phyloP scores from a whole-genome alignment of 2,797 vertebrate genomes.

The Discoglossus pictus region DNA sequence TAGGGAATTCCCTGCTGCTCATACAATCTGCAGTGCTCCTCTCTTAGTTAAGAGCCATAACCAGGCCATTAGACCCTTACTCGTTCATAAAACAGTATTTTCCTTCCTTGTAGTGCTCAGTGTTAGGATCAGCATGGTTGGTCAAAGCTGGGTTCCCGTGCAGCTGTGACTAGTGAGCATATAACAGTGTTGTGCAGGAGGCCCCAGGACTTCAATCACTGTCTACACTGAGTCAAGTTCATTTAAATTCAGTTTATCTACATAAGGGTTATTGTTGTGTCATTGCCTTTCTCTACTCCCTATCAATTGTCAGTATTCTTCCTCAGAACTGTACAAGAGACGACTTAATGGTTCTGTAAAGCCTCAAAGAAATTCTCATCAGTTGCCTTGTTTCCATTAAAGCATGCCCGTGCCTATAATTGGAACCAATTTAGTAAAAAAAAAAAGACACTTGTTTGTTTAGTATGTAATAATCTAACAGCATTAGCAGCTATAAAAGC shows the following conservation, averaged over 20 bases:
- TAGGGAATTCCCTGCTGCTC: conserved; percentile 16
- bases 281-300: conserved; percentile 12
- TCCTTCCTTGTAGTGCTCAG: not conserved
- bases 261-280: not conserved
- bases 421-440: too few species aligned
- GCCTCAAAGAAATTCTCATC: not conserved
- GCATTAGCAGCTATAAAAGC: too few species aligned
- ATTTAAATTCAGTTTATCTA: conserved; percentile 22
- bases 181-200: conserved; percentile 5
- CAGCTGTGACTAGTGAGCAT: conserved; percentile 3
- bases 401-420: too few species aligned
- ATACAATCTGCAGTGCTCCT: conserved; percentile 1
- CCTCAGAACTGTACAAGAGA: not conserved
- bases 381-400: conserved; percentile 5
- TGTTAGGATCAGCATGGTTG: not conserved
- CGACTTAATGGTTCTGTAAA: not conserved
- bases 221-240: conserved; percentile 17
- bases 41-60: not conserved
- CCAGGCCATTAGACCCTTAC: conserved; percentile 10
- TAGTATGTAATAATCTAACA: too few species aligned
- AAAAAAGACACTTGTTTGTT: too few species aligned
- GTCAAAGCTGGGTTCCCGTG: not conserved
- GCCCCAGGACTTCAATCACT: conserved; percentile 21
- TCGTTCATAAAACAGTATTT: conserved; percentile 3
- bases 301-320: not conserved